phyloP scores from a whole-genome alignment of 1,140 invertebrate species.

The Harpegnathos saltator region DNA sequence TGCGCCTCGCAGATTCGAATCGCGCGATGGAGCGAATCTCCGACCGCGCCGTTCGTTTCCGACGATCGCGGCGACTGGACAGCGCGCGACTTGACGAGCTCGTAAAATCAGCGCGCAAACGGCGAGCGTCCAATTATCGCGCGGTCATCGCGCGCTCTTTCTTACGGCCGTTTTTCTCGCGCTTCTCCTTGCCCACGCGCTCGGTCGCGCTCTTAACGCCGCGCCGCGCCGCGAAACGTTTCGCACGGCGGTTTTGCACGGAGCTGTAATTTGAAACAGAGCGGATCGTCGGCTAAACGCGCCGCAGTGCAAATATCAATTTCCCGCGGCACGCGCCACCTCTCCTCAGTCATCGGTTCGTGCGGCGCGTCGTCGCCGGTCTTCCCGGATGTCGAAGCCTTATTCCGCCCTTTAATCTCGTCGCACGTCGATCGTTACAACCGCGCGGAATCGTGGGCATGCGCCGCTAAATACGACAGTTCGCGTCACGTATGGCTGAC shows the following conservation, averaged over 20 bases:
- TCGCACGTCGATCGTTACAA: background rate
- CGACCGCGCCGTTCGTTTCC: too few species aligned
- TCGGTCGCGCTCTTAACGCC: background rate
- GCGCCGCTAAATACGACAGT: background rate
- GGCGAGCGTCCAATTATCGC: conserved; percentile 23
- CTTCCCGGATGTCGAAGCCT: too few species aligned
- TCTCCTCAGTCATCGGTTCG: conserved; percentile 11
- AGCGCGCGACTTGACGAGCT: conserved; percentile 2
- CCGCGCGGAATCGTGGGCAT: background rate
- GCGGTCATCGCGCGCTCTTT: background rate
- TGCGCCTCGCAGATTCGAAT: background rate
- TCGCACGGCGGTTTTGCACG: too few species aligned
- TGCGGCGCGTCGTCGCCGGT: background rate
- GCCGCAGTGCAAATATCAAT: conserved; percentile 27
- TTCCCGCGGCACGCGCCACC: background rate
- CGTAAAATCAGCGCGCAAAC: conserved; percentile 16
- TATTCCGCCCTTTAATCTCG: too few species aligned
- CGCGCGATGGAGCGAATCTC: background rate
- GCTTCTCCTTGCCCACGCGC: background rate
- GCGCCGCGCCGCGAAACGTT: too few species aligned
- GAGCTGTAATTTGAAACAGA: conserved; percentile 41
- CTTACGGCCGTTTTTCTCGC: background rate
- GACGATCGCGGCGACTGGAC: too few species aligned
- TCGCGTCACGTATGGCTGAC: background rate
- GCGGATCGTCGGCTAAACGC: background rate